Percentiles rank a stretch among this genome's conserved stretches.
Evolutionary conservation across 2,113 vertebrate genomes (phyloP).

Genomic region (Ascaphus truei): DNA sequence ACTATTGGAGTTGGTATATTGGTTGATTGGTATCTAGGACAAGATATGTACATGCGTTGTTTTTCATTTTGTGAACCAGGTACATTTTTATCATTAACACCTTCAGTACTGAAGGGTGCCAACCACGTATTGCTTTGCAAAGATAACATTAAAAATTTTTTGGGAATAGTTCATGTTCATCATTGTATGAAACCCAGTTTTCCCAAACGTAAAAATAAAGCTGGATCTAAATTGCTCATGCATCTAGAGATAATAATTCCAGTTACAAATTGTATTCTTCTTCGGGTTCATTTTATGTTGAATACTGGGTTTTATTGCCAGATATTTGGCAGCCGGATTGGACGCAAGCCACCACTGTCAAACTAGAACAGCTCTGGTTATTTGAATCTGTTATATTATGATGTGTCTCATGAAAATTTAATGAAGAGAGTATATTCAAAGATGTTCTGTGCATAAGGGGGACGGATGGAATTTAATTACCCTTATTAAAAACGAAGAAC

Average conservation of each 20-base stretch:
- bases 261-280: slow-evolving; percentile 62
- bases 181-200: too few relatives aligned
- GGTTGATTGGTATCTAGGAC: too few relatives aligned
- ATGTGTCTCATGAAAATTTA: slow-evolving; percentile 70
- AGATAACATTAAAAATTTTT: too few relatives aligned
- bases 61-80: too few relatives aligned
- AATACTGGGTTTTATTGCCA: slow-evolving; percentile 68
- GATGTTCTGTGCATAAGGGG: slow-evolving; percentile 43
- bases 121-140: too few relatives aligned
- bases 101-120: too few relatives aligned
- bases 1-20: too few relatives aligned
- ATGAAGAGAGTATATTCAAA: slow-evolving; percentile 58
- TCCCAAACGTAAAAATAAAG: too few relatives aligned
- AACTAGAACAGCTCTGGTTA: slow-evolving; percentile 45
- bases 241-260: slow-evolving; percentile 48
- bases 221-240: not conserved
- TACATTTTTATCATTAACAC: too few relatives aligned
- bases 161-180: too few relatives aligned
- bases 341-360: slow-evolving; percentile 66
- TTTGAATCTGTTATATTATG: slow-evolving; percentile 60
- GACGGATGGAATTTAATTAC: slow-evolving; percentile 65
- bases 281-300: slow-evolving; percentile 49
- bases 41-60: too few relatives aligned
- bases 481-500: slow-evolving; percentile 62
- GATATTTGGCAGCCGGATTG: slow-evolving; percentile 80